Conservation (phyloP, 2,797 vertebrate species). For the Liasis olivaceus region DNA sequence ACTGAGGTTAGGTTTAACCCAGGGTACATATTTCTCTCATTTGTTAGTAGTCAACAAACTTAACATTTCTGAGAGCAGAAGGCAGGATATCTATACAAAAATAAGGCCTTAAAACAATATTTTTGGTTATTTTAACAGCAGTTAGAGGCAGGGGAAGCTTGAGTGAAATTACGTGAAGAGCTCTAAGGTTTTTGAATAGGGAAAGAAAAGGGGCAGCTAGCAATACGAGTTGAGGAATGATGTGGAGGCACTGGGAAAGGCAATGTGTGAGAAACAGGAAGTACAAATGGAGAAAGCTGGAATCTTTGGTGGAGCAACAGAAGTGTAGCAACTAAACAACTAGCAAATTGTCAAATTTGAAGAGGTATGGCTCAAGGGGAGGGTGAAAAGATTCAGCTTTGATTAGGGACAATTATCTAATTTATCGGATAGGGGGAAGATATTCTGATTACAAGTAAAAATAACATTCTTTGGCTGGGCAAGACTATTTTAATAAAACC, state of each 20-base stretch:
- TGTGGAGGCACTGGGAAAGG: neutral
- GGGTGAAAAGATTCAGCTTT: neutral
- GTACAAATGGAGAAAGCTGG: neutral
- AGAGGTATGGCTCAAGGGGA: neutral
- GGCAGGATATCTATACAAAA: neutral
- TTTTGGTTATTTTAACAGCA: neutral
- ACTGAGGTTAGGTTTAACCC: neutral
- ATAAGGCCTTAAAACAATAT: neutral
- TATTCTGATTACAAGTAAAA: neutral
- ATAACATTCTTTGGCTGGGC: neutral
- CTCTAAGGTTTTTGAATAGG: neutral
- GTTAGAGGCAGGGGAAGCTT: neutral
- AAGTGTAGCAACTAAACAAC: neutral
- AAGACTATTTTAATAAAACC: neutral
- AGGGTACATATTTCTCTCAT: neutral
- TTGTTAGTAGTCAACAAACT: neutral
- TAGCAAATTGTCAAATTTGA: neutral
- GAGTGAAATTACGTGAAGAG: neutral
- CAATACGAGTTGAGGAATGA: neutral
- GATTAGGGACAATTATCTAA: neutral
- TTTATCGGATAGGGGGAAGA: neutral
- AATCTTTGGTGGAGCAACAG: neutral
- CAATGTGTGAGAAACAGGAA: neutral
- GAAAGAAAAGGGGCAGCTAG: neutral
- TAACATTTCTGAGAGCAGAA: neutral